Percentiles rank a stretch among this genome's conserved stretches.
phyloP scores from a whole-genome alignment of 2,797 vertebrate genomes.

The Mormyrops boulengeri region DNA sequence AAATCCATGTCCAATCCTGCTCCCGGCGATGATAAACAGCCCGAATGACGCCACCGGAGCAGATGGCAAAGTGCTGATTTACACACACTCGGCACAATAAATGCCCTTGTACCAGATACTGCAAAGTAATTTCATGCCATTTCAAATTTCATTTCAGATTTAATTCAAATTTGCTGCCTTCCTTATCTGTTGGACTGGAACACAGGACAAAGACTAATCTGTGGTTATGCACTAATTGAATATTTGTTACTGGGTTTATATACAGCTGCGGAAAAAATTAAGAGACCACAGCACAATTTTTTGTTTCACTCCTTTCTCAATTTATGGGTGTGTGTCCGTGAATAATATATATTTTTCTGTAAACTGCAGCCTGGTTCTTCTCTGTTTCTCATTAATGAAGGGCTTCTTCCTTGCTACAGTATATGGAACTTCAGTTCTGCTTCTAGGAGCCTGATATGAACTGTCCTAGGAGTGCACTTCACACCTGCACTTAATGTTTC shows the following conservation, averaged over 20 bases:
- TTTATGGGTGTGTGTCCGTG: not conserved
- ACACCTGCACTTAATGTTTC: not conserved
- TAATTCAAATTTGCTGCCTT: slow-evolving; percentile 9
- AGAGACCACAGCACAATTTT: not conserved
- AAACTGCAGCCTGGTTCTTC: not conserved
- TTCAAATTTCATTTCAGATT: slow-evolving; percentile 24
- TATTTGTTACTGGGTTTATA: not conserved
- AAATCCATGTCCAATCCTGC: slow-evolving; percentile 10
- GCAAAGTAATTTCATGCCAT: slow-evolving; percentile 43
- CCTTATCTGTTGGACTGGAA: not conserved
- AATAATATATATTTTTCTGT: not conserved
- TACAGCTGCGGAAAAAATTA: not conserved
- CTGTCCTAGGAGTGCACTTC: too few relatives aligned
- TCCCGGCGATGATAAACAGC: slow-evolving; percentile 32
- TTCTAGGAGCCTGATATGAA: not conserved
- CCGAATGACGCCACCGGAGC: slow-evolving; percentile 28
- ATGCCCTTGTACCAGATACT: slow-evolving; percentile 46
- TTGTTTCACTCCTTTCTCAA: not conserved
- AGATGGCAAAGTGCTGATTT: slow-evolving; percentile 33
- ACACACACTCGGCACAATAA: slow-evolving; percentile 31
- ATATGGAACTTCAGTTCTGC: not conserved
- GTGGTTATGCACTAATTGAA: slow-evolving; percentile 5
- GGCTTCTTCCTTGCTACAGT: not conserved
- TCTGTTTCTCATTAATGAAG: not conserved
- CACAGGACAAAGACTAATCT: not conserved